phyloP scores from a whole-genome alignment of 2,113 vertebrate species.

The Eolophus roseicapilla region DNA sequence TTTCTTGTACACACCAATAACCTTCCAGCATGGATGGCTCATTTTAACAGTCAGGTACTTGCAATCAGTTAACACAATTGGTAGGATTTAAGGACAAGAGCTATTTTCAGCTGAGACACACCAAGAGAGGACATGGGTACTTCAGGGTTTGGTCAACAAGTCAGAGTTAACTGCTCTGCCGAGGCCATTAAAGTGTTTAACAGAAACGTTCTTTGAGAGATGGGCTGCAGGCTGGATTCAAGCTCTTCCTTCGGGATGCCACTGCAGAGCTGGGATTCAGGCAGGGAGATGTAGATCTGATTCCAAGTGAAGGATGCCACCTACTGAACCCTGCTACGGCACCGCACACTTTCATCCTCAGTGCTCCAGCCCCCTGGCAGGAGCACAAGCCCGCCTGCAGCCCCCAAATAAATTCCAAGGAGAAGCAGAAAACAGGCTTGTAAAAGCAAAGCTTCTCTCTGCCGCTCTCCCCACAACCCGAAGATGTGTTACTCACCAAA shows the following conservation, averaged over 20 bases:
- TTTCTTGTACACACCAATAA: accelerated
- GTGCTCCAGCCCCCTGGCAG: not conserved
- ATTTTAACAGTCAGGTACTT: not conserved
- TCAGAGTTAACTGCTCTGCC: not conserved
- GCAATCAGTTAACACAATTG: not conserved
- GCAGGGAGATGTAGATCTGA: not conserved
- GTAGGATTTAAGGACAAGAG: not conserved
- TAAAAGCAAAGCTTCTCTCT: constrained; percentile 24
- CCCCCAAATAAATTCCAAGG: constrained; percentile 17
- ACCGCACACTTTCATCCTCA: not conserved
- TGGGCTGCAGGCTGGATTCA: not conserved
- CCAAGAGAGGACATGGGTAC: not conserved
- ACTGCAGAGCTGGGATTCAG: not conserved
- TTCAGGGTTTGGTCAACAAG: not conserved
- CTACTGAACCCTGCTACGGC: constrained; percentile 5
- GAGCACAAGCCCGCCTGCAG: not conserved
- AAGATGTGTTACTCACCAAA: constrained; percentile 16
- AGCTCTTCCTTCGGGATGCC: not conserved
- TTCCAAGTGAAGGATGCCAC: constrained; percentile 46
- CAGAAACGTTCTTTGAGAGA: not conserved
- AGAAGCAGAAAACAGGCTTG: constrained; percentile 36
- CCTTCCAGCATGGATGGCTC: not conserved
- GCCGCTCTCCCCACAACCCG: not conserved
- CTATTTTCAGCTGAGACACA: not conserved
- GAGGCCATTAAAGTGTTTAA: not conserved